Conservation (phyloP, 2,797 vertebrate genomes). For the Labroides dimidiatus region DNA sequence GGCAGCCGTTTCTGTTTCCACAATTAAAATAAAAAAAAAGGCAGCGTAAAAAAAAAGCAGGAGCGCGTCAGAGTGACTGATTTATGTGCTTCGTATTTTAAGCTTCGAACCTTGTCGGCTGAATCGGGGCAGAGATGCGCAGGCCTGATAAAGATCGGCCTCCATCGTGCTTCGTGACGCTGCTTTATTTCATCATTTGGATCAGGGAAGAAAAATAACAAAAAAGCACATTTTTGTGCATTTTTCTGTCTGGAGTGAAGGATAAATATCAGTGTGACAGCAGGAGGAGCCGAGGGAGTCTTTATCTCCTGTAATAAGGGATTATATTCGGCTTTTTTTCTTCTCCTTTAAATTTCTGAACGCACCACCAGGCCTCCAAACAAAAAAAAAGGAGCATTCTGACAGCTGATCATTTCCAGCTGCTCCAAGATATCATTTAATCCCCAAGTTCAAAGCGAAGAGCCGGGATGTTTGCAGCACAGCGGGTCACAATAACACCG, state of each 20-base stretch:
- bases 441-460: conserved; percentile 19
- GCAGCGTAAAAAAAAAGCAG: background rate
- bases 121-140: background rate
- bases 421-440: background rate
- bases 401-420: background rate
- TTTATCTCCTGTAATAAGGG: background rate
- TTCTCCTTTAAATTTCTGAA: background rate
- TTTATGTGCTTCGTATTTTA: conserved; percentile 12
- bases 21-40: conserved; percentile 11
- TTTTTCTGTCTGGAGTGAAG: background rate
- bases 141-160: conserved; percentile 48
- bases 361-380: background rate
- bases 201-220: background rate
- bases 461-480: background rate
- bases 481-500: background rate
- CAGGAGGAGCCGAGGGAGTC: background rate
- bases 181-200: background rate
- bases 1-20: conserved; percentile 54
- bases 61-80: background rate
- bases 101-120: background rate
- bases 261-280: background rate
- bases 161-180: conserved; percentile 1
- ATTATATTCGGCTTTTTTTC: background rate
- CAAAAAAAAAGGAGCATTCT: background rate
- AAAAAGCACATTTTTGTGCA: background rate